Evolutionary conservation across 2,888 invertebrate genomes (phyloP), one percentile per base, ranked within the genome.

Genomic region (Lasioglossum morio): DNA sequence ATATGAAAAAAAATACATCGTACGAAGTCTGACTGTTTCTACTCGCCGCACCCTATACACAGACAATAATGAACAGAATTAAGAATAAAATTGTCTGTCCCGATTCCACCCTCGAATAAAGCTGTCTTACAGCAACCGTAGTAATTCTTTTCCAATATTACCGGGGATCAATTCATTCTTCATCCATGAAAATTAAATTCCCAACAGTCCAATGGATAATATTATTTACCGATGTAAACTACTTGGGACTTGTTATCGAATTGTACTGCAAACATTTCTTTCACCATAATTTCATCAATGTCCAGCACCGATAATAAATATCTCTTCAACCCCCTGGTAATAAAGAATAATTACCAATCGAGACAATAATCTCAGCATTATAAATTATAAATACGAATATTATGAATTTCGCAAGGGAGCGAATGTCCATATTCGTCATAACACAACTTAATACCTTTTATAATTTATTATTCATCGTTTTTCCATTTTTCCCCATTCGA

Each of bases 131-230:
- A 40, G 40, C 37, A 19, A 72, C 19, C 46, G 46, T 30, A 43
- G 72, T 43, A 74, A 53, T 74, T 66, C 66, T 66, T 66, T 66
- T 66, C 46, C 74, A 48, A 74, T 74, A 74, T 48, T 37, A 48
- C 40, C 72, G 43, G 40, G 16, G 40, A 43, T 72, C 70, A 40
- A 43, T 72, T 72, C 43, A 27, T 72, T 27, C 72, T 7, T 72
- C 27, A 27, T 43, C 40, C 66, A 66, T 40, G 40, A 27, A 43
- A n/a, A 72, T 72, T 27, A 40, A 72, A 72, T 72, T 72, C 40
- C 72, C 43, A 72, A 72, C 72, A n/a, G 43, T 70, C n/a, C 37
- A 70, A 40, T 12, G 37, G 70, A 37, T 70, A 40, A 70, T 70
- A 70, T 70, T 70, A 70, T 70, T 70, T 40, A 40, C 70, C 23